Base-by-base conservation (phyloP, 2,888 invertebrate species). In the Apamea anceps region DNA sequence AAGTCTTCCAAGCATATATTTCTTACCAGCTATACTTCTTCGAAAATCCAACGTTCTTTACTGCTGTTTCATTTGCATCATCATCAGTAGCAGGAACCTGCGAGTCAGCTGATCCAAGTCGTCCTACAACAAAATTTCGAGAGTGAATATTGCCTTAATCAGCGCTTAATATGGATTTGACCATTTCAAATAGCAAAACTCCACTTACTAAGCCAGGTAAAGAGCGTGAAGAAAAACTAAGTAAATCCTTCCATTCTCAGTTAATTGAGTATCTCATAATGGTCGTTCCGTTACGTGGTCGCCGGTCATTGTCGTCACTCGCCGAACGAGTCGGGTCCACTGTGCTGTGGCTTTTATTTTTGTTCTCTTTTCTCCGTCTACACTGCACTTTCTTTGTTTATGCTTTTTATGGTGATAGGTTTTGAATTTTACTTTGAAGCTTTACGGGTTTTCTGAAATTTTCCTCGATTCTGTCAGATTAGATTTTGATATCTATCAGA, bases 231-330 rank as follows among this genome's bases (percentile, higher is more conserved):
- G 80, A 80, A 85, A 85, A 87, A 74, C 79, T 79, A 82, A 87
- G 84, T 85, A 80, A 80, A 77, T 87, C 83, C 86, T 86, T 85
- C 84, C 79, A 85, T 80, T 85, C 79, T 89, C 79, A 86, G 85
- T 85, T 91, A 91, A 90, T 91, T 88, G 81, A 85, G 85, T 90
- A 88, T 85, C 85, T 90, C 89, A 84, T 90, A 89, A 90, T 92
- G 86, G 89, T 81, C 87, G 90, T 87, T 88, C 91, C 92, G 91
- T 91, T 91, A 90, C 89, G 87, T 86, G 92, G 91, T 91, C 91
- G 91, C 91, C 92, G 91, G 87, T 88, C 89, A 90, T 88, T 88
- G 86, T 89, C 89, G 88, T 85, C 86, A 74, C 85, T 87, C 87
- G 80, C 85, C 75, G 81, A 82, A 72, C 90, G 90, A 93, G 93